phyloP scores from a whole-genome alignment of 2,797 vertebrate genomes.

The Pantherophis vulpinus region DNA sequence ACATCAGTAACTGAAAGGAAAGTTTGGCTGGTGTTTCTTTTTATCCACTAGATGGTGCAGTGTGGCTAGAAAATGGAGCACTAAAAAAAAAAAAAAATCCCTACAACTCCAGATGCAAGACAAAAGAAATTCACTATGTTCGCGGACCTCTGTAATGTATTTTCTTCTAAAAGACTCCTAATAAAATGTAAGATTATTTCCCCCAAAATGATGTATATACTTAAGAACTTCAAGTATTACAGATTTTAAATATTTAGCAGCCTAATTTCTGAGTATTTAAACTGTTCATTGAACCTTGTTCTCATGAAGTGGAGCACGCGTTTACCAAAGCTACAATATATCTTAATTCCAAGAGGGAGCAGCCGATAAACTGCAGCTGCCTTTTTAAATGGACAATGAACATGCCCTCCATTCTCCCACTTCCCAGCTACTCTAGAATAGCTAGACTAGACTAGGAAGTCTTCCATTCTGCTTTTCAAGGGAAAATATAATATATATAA shows the following conservation, averaged over 20 bases:
- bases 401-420: background rate
- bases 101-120: background rate
- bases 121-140: constrained; percentile 37
- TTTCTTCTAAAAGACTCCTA: constrained; percentile 51
- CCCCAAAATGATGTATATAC: constrained; percentile 61
- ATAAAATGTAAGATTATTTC: constrained; percentile 54
- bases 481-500: background rate
- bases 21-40: background rate
- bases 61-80: constrained; percentile 10
- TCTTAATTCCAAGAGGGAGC: constrained; percentile 33
- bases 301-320: constrained; percentile 59
- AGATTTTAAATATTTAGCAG: constrained; percentile 66
- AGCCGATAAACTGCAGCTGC: constrained; percentile 3
- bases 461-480: background rate
- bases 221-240: constrained; percentile 59
- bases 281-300: constrained; percentile 60
- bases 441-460: background rate
- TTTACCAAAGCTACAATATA: constrained; percentile 37
- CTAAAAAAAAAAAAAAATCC: background rate
- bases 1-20: background rate
- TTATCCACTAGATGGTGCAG: background rate
- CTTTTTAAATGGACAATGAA: constrained; percentile 33
- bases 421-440: background rate
- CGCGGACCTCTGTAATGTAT: constrained; percentile 39
- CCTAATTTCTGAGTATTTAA: constrained; percentile 64